Base-by-base conservation (phyloP, 2,113 vertebrate genomes). In the Smithornis capensis region DNA sequence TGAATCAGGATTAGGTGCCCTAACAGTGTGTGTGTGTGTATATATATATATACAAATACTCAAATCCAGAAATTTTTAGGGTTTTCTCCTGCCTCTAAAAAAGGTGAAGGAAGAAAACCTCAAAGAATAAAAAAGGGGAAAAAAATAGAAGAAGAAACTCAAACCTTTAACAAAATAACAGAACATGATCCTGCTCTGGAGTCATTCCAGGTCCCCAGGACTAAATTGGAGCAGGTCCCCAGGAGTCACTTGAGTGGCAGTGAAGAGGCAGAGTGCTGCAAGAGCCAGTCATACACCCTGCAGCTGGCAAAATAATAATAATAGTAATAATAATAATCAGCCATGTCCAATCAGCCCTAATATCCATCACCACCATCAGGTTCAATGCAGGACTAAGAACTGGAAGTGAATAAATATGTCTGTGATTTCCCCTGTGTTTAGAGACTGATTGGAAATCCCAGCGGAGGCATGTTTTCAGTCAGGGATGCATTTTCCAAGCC, bases 291-390 rank as follows among this genome's bases (percentile, higher is more conserved):
- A 65, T 14, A 82, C 49, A 52, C 57, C 78, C 95, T 62, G 78
- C 87, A 87, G 87, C 92, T 49, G 85, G 87, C 74, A 83, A 93
- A 95, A 95, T 91, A 96, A 87, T 94, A 96, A 94, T 90, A 94
- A 53, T 31, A 86, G 22, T 86, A 95, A 89, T 93, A 87, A 79
- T 95, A 94, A 87, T 95, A 95, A 93, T 94, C 90, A 96, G 70
- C 92, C 90, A 88, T 93, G 95, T 95, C 94, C 85, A 92, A 95
- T 96, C 92, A 96, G 67, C 47, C 63, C 83, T 90, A 96, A 96
- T 94, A 93, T 69, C 95, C 94, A 67, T 96, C 94, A 96, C 71
- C 50, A 85, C 59, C 88, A 86, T 77, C 79, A 80, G 63, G 75
- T 88, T 88, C 57, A 57, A 70, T 27, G 70, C 67, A 80, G 79